A percentile compares a stretch with the other conserved stretches of the same genome.
Evolutionary conservation across 2,113 vertebrate genomes (phyloP).

Genomic region (Megalops atlanticus): DNA sequence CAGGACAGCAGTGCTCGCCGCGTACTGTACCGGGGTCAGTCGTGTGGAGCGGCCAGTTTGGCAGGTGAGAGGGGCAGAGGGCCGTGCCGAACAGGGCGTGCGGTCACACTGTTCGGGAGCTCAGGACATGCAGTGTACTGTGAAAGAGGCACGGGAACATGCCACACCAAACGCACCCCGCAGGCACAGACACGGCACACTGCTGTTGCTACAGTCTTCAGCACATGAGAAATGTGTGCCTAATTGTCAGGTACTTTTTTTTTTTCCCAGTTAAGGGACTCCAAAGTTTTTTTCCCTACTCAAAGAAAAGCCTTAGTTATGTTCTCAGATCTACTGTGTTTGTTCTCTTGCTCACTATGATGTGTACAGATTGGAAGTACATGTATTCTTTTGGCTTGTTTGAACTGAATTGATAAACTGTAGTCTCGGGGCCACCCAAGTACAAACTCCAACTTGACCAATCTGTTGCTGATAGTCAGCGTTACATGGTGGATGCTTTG

Average conservation of each 20-base stretch:
- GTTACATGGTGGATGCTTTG: neutral
- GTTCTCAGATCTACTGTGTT: neutral
- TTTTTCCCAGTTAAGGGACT: too few relatives aligned
- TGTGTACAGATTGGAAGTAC: too few relatives aligned
- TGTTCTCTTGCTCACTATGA: neutral
- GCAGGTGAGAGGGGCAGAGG: neutral
- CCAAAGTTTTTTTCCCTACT: too few relatives aligned
- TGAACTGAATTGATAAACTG: neutral
- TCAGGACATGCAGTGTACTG: constrained; percentile 26
- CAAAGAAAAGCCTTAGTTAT: too few relatives aligned
- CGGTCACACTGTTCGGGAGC: constrained; percentile 8
- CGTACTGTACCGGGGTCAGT: constrained; percentile 9
- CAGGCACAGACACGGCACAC: neutral
- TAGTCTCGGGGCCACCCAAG: neutral
- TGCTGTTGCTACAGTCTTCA: neutral
- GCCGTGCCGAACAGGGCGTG: neutral
- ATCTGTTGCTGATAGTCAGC: neutral
- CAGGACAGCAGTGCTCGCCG: neutral
- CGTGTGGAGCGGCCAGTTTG: neutral
- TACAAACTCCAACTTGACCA: neutral
- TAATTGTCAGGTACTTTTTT: too few relatives aligned
- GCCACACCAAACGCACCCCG: neutral
- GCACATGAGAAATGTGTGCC: too few relatives aligned
- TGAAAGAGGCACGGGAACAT: neutral
- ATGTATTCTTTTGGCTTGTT: neutral